Base-by-base conservation (phyloP, 2,113 vertebrate genomes). In the Osmerus mordax region DNA sequence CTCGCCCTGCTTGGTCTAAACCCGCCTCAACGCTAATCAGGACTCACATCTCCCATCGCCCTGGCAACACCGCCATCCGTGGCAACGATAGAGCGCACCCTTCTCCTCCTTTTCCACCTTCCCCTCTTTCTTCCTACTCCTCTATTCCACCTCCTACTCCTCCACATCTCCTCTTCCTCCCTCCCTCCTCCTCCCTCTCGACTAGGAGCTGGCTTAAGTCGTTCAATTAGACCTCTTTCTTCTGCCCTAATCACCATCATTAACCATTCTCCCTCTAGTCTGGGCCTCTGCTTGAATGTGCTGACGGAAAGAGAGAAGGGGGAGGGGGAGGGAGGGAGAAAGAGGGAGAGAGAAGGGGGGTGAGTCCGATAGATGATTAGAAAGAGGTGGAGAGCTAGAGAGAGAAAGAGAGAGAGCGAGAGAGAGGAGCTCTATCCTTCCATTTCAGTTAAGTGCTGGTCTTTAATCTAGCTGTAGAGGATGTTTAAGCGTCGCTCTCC, bases 21-120 rank as follows among this genome's bases (percentile, higher is more conserved):
- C 36, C 88, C 79, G 84, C 87, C 82, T 76, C 82, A 67, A 80
- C 76, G 75, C 83, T 91, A 91, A 91, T 92, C 92, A 91, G 79
- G 79, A 29, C 87, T 88, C 88, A 86, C 83, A 90, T 89, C 86
- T 74, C 80, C 80, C 69, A 86, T 87, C 83, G 69, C 89, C 88
- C 79, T 86, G 81, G 89, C 89, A 90, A 87, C 83, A 75, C 29
- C 19, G 72, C 85, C 13, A 70, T 77, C 84, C 86, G 81, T 12
- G 8, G 5, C 16, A 53, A 36, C 41, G 12, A 13, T 52, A 8
- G 60, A 61, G 13, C 11, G 11, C 19, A 15, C 41, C 19, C 41
- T 21, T 62, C 32, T 11, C 25, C 41, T 18, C 63, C 58, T 66
- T 28, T 67, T 62, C 47, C 60, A 64, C 32, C 63, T 69, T 71